Evolutionary conservation across 2,113 vertebrate species (phyloP), one percentile per base, ranked within the genome.

Genomic region (Leptosomus discolor): DNA sequence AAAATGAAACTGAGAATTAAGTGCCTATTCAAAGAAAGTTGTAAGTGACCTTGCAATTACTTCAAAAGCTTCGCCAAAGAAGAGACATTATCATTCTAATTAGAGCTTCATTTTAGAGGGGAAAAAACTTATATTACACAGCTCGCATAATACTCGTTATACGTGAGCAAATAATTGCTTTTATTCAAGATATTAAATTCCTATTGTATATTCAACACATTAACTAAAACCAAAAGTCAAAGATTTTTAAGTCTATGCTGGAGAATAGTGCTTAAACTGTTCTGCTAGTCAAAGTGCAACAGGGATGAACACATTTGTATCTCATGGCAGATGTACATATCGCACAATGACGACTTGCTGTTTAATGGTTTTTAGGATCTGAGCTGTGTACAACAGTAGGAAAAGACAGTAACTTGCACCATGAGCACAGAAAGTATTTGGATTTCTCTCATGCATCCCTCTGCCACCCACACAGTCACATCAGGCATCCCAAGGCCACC

Each of bases 1-100:
- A 37, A 87, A 94, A 78, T 32, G 57, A 63, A 85, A 27, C 48
- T 32, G 58, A 20, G 51, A 77, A 85, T 64, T 85, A 92, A 79
- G 51, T 81, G 69, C 30, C 70, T 78, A 41, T 75, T 94, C 50
- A 65, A 82, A 91, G 34, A 75, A 94, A 96, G 64, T 85, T 85
- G 46, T 63, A 92, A 74, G 78, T 93, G 88, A 96, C 92, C 74
- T 94, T 16, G 0, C 19, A 71, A 34, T 39, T 85, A 24, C 57
- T 88, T 88, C 60, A 88, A 95, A 96, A 91, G 74, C 78, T 87
- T 51, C 53, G 50, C 24, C 67, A 79, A 80, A 88, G 63, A 92
- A 82, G 5, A 85, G 67, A 53, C 45, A 60, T 93, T 93, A 96
- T 69, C 34, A 85, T 92, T 60, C 39, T 92, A 92, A 90, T 90